Base-by-base conservation (phyloP, 2,113 vertebrate genomes). In the Ceuthmochares aereus region DNA sequence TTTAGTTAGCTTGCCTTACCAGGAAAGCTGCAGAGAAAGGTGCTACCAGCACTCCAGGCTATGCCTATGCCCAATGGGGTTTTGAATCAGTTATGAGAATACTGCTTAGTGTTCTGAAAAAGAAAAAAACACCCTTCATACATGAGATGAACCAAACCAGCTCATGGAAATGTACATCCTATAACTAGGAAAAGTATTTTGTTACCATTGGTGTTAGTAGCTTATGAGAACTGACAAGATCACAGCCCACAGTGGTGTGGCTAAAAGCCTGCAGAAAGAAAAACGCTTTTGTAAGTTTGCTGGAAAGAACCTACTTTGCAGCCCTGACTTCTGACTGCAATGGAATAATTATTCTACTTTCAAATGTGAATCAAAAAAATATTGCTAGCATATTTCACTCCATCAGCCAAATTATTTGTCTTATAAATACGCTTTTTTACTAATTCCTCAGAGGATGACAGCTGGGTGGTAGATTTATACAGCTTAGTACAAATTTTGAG, bases 211-310 rank as follows among this genome's bases (percentile, higher is more conserved):
- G 95, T 97, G 96, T 94, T 95, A 94, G 43, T 37, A 89, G 94
- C 83, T 97, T 97, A 97, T 97, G 86, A 96, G 95, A 97, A 96
- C 83, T 96, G 96, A 97, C 96, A 97, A 96, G 96, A 97, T 97
- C 96, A 96, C 90, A 95, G 88, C 69, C 93, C 92, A n/a, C 1
- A 0, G 96, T 89, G 93, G 96, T 84, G 72, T 92, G 93, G 96
- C 95, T 89, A 43, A 91, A 87, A 86, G 95, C 95, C 95, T 70
- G 70, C 78, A 86, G 91, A 96, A 96, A 97, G 96, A 97, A 97
- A 96, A 96, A 96, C 94, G 58, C 93, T 96, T 97, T 96, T 97
- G 90, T 97, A 77, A 92, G 92, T 47, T 45, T 83, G 45, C 62
- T 97, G 96, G 93, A 97, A 97, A 75, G 90, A 92, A 83, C 70